Evolutionary conservation across 2,113 vertebrate species (phyloP), one percentile per base, ranked within the genome.

Genomic region (Cyrtonyx montezumae): DNA sequence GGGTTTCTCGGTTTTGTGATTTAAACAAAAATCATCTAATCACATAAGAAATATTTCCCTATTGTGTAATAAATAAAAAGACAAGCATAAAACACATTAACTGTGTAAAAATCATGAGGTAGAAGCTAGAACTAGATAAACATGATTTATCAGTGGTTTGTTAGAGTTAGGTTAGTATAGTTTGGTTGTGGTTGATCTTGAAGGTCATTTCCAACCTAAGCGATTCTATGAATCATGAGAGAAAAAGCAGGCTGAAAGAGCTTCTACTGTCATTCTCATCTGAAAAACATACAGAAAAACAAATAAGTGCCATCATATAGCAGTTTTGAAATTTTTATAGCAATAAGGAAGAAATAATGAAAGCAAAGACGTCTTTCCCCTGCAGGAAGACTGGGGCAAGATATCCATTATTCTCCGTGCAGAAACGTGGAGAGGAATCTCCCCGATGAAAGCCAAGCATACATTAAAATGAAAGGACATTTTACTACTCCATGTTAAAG

Each of bases 321-420:
- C 10, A 32, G 16, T 59, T 28, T 12, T 68, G 17, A 79, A 69
- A 55, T 55, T 42, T 34, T 82, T 66, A 48, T 1, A 5, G 55
- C 23, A 88, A 14, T n/a, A 77, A 63, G 34, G 34, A 73, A 83
- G n/a, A 66, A 82, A 90, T 19, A 69, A 22, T 12, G 79, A 77
- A 88, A 90, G 11, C 26, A 68, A 55, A 77, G 11, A 83, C 28
- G 76, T 76, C 28, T 34, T 65, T 42, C 37, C 14, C 28, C 61
- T n/a, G 25, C 4, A 84, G 32, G 71, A 32, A 85, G 62, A 61
- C 22, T 9, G 32, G 11, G 20, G 30, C n/a, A 90, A 77, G 40
- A 3, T 63, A 67, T n/a, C n/a, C 0, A 1, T 67, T 45, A 70
- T 36, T 23, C 20, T 48, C 43, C 8, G 0, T 1, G 49, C 26